Evolutionary conservation across 2,888 invertebrate genomes (phyloP), one percentile per base, ranked within the genome.

Genomic region (Platycheirus rosarum): DNA sequence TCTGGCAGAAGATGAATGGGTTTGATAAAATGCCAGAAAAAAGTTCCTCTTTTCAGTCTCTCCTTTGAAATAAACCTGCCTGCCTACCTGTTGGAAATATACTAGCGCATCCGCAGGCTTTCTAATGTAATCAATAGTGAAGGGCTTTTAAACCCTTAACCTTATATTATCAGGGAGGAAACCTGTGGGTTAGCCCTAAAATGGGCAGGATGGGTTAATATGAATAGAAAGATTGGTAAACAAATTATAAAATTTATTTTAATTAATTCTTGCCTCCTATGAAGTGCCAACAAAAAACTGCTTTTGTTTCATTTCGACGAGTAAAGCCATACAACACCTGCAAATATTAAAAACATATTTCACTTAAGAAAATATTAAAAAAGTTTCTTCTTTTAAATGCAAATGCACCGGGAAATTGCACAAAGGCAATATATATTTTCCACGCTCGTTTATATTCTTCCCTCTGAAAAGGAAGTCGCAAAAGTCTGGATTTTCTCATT

Each of bases 381-480:
- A 76, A 76, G 69, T 46, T 76, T 76, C 13, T 69, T 46, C 62
- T 46, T 48, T 18, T 40, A 29, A 53, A 53, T 76, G 53, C 69
- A 76, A 68, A 69, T 76, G 69, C 46, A 53, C 51, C n/a, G 8
- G 29, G 29, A 68, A 76, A 76, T 76, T 69, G 69, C 75, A 49
- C 37, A 62, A 69, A 35, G 55, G 69, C 69, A 76, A 76, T 69
- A 49, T 55, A 62, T 40, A 40, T 75, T 46, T 68, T 35, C 23
- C 35, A 44, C 66, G 1, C 13, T 14, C 6, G 14, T 40, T 20
- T 48, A n/a, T 51, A 18, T 62, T 40, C 37, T 62, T 53, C 23
- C 40, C 23, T 40, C 40, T 57, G 9, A 23, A 20, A 57, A 69
- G 16, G 53, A 62, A 75, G 68, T 44, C 53, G 37, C 46, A 62